Percentiles rank a stretch among this genome's conserved stretches.
phyloP scores from a whole-genome alignment of 2,888 invertebrate species.

The Trilocha varians region DNA sequence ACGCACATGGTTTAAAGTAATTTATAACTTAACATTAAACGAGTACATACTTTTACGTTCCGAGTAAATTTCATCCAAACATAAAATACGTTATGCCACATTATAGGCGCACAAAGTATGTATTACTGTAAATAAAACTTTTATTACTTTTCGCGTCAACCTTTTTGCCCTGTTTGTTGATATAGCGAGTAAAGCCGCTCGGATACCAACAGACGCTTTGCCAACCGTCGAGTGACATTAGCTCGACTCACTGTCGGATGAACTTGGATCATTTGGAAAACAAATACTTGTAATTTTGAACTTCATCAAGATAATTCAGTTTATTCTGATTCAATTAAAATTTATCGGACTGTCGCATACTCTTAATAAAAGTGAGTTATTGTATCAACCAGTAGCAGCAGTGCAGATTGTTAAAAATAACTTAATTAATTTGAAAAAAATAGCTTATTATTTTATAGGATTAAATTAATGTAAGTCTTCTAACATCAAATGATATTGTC shows the following conservation, averaged over 20 bases:
- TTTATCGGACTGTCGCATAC: too few species aligned
- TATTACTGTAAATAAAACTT: constrained; percentile 53
- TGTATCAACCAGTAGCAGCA: too few species aligned
- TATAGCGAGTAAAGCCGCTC: constrained; percentile 62
- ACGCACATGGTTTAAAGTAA: too few species aligned
- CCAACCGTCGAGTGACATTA: constrained; percentile 65
- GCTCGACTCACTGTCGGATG: constrained; percentile 60
- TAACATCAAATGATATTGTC: constrained; percentile 22
- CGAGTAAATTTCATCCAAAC: too few species aligned
- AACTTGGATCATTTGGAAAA: constrained; percentile 59
- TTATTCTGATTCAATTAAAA: constrained; percentile 4
- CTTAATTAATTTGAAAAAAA: too few species aligned
- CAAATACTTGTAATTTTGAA: constrained; percentile 50
- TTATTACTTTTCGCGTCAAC: constrained; percentile 47
- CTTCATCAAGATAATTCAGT: constrained; percentile 27
- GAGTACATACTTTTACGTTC: too few species aligned
- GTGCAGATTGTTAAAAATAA: too few species aligned
- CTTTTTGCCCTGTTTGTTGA: constrained; percentile 58
- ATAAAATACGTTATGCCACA: background rate
- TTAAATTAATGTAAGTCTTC: background rate
- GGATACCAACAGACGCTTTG: constrained; percentile 68
- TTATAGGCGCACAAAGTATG: constrained; percentile 16
- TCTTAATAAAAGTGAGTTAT: too few species aligned
- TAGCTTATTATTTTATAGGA: too few species aligned
- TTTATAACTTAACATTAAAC: too few species aligned